Evolutionary conservation across 1,140 invertebrate genomes (phyloP).

Genomic region (Pissodes strobi): DNA sequence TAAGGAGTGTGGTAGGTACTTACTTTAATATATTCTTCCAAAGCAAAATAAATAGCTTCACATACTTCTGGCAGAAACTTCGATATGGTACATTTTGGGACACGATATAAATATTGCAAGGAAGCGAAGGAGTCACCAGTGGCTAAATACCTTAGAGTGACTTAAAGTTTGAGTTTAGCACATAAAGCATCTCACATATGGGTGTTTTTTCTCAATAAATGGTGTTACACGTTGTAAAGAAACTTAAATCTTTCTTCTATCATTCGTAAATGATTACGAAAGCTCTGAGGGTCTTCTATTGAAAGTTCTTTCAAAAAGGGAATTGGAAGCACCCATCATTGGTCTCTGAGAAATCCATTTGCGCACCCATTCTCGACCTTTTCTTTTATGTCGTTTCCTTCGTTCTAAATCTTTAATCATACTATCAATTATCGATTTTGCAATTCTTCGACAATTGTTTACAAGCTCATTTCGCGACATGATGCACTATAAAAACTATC

Average conservation of each 20-base stretch:
- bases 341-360: too few species aligned
- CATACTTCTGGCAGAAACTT: slow-evolving; percentile 20
- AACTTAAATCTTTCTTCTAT: background rate
- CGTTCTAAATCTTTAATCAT: too few species aligned
- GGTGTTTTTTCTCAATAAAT: background rate
- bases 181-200: slow-evolving; percentile 3
- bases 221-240: background rate
- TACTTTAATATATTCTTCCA: slow-evolving; percentile 3
- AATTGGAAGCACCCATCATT: too few species aligned
- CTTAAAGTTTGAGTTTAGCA: slow-evolving; percentile 13
- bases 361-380: too few species aligned
- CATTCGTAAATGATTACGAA: slow-evolving; percentile 5
- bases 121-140: background rate
- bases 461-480: too few species aligned
- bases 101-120: slow-evolving; percentile 8
- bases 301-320: too few species aligned
- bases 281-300: too few species aligned
- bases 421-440: too few species aligned
- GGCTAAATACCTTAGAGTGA: slow-evolving; percentile 7
- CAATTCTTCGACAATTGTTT: too few species aligned
- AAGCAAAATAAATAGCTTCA: background rate
- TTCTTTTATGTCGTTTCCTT: too few species aligned
- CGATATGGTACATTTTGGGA: slow-evolving; percentile 11
- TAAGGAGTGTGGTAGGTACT: background rate
- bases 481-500: too few species aligned